Base-by-base conservation (phyloP, 2,888 invertebrate genomes). In the Dendrolimus houi region DNA sequence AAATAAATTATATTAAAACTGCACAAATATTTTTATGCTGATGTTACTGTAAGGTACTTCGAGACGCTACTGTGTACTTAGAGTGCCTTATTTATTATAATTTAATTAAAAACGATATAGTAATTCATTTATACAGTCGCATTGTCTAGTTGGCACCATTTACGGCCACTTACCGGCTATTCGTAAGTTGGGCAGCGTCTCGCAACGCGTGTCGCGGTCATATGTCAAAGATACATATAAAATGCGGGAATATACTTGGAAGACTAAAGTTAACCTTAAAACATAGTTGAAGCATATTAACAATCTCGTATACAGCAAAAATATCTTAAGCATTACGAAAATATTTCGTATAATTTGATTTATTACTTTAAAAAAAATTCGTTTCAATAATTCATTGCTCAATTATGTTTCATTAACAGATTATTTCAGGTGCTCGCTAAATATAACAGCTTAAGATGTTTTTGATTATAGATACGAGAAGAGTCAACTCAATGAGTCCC, bases 101-200 rank as follows among this genome's bases (percentile, higher is more conserved):
- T 83, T 85, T 79, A 79, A 77, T 85, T 79, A 79, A 77, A 81
- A 85, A 84, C 75, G 71, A 80, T 81, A 79, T 81, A 84, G 72
- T 71, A 75, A 68, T 85, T 84, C 84, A 85, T 84, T 81, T 83
- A 81, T 83, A 87, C 84, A 87, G 74, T 77, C 75, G 71, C 72
- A 71, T 71, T 73, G 72, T 77, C 71, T 62, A 47, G 9, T 47
- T 9, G 47, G 47, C 47, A 12, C 9, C 47, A 6, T 29, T 29
- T 29, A 6, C 29, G 3, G 29, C 29, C 29, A 29, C 29, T 29
- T 6, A 29, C 29, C 29, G 0, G 29, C 29, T 6, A 29, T 29
- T 29, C 29, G 29, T 29, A 29, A 29, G 6, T 29, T 29, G 6
- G 29, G 29, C 29, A 3, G 29, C 29, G 47, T 47, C 9, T 47